These are phyloP conservation scores for Corbicula japonica DNA, from an alignment of 2,888 invertebrate species.

Conservation along the genomic window DNA sequence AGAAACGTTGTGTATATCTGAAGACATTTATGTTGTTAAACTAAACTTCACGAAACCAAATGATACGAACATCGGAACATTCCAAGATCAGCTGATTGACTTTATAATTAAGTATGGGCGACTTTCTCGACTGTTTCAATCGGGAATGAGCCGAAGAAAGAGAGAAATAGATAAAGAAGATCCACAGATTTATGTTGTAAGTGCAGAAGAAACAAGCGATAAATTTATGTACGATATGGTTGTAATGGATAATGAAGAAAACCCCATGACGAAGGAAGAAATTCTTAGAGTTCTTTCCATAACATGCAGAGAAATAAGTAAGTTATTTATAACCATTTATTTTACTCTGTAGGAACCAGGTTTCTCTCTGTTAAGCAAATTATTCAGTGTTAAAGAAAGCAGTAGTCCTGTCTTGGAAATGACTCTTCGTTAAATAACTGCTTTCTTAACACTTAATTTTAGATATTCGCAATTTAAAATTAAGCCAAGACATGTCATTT, in stretches of 20 bases:
- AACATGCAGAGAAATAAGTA: slow-evolving; percentile 68
- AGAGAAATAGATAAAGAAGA: slow-evolving; percentile 20
- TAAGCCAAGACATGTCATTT: background rate
- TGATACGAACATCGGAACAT: slow-evolving; percentile 11
- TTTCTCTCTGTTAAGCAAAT: background rate
- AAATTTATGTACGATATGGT: slow-evolving; percentile 52
- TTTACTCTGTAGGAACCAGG: background rate
- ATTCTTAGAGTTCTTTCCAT: slow-evolving; percentile 55
- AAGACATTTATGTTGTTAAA: slow-evolving; percentile 18
- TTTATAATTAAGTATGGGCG: slow-evolving; percentile 61
- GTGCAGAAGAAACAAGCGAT: slow-evolving; percentile 17
- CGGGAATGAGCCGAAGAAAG: slow-evolving; percentile 17
- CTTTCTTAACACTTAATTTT: background rate
- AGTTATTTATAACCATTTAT: slow-evolving; percentile 20
- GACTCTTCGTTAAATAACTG: background rate
- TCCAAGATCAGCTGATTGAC: slow-evolving; percentile 54
- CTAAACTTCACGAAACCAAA: slow-evolving; percentile 34
- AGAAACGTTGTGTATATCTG: slow-evolving; percentile 48
- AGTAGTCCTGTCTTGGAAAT: background rate
- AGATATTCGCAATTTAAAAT: no score
- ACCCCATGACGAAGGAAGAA: slow-evolving; percentile 46
- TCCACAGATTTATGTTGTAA: slow-evolving; percentile 57
- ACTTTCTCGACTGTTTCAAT: slow-evolving; percentile 18
- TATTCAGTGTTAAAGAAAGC: no score
- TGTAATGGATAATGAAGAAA: slow-evolving; percentile 47